Percentiles rank a stretch among this genome's conserved stretches.
Evolutionary conservation across 1,140 invertebrate species (phyloP).

Genomic region (Caenorhabditis tropicalis): DNA sequence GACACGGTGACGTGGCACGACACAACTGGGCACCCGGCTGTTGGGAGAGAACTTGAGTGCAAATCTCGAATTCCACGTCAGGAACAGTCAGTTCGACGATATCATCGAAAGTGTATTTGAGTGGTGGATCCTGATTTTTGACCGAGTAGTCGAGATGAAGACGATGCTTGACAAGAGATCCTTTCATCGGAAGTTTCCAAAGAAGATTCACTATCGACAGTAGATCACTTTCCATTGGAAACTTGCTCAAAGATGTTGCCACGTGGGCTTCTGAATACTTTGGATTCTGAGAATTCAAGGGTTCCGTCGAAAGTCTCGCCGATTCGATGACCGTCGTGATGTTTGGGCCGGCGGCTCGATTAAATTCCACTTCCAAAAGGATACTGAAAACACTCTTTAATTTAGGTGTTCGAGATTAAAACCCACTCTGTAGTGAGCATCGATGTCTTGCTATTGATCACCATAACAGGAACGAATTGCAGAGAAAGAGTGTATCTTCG

Average conservation of each 20-base stretch:
- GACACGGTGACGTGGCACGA: conserved; percentile 59
- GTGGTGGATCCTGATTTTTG: conserved; percentile 4
- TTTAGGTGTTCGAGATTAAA: not conserved
- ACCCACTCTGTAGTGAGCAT: conserved; percentile 33
- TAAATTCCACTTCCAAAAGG: conserved; percentile 40
- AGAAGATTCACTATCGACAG: conserved; percentile 16
- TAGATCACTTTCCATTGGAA: conserved; percentile 1
- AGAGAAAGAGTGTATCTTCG: conserved; percentile 56
- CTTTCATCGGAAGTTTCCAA: conserved; percentile 16
- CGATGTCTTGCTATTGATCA: conserved; percentile 17
- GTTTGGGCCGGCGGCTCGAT: not conserved
- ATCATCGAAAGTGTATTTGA: conserved; percentile 17
- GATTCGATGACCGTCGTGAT: conserved; percentile 33
- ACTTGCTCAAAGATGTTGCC: not conserved
- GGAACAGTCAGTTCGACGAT: not conserved
- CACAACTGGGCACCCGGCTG: conserved; percentile 65
- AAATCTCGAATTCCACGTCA: conserved; percentile 66
- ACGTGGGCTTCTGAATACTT: not conserved
- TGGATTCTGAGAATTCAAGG: not conserved
- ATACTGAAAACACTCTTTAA: conserved; percentile 41
- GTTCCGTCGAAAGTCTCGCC: not conserved
- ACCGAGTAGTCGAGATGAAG: conserved; percentile 42
- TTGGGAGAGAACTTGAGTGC: conserved; percentile 67
- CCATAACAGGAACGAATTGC: conserved; percentile 59
- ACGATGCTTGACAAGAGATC: conserved; percentile 35